Base-by-base conservation (phyloP, 2,888 invertebrate genomes). In the Tribolium freemani region DNA sequence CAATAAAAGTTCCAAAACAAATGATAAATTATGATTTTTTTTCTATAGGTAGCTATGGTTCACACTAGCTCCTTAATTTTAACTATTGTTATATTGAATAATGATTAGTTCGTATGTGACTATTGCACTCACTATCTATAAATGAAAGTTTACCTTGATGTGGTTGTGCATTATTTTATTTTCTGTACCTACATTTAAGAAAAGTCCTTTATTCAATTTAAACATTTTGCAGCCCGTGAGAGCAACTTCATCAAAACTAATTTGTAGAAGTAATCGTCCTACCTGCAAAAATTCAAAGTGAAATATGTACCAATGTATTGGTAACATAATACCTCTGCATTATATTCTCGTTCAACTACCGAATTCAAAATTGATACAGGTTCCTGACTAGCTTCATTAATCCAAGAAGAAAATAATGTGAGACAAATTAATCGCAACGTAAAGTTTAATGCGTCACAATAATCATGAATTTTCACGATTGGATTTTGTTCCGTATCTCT, bases 91-190 rank as follows among this genome's bases (percentile, higher is more conserved):
- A 10, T 61, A 61, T 3, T 61, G 61, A 26, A 61, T 61, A 26
- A 63, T 38, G n/a, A 63, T 63, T 11, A 63, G 10, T 16, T 63
- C 63, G 21, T 63, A 63, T 13, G 63, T 63, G 5, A 63, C 51
- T 11, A 63, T 31, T 13, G 51, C 63, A 38, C 63, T 45, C 4
- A 63, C n/a, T 5, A 63, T n/a, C 63, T 63, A n/a, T 3, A 63
- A 63, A 13, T 30, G 11, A 38, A 57, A 57, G 8, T 57, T 3
- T 31, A 16, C 1, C 2, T 16, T 16, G 1, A 16, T 1, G 2
- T 16, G 16, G 16, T 1, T 1, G 16, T 16, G 16, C 16, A 16
- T 16, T 31, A 46, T 46, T 46, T 11, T 46, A n/a, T 46, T 11
- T 11, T 63, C 16, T 16, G n/a, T n/a, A 1, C 16, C 16, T 38